A percentile compares a stretch with the other conserved stretches of the same genome.
Conservation (phyloP, 2,113 vertebrate species). For the Myotis davidii region DNA sequence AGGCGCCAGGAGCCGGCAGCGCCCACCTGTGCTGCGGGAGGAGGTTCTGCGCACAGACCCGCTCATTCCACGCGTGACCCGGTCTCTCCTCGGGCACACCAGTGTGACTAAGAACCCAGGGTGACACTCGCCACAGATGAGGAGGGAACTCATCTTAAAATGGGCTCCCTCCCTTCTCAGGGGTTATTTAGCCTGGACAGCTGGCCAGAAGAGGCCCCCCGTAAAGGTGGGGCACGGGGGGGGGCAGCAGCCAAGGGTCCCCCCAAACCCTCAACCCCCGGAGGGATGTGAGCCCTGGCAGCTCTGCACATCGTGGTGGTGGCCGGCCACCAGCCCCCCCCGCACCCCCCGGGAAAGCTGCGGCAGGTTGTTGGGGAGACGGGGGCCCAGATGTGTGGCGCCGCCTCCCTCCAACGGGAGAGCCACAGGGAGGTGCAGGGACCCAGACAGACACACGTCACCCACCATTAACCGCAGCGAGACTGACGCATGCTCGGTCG, state of each 20-base stretch:
- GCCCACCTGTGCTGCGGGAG: not conserved
- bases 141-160: not conserved
- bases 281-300: not conserved
- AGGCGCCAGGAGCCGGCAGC: not conserved
- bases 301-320: not conserved
- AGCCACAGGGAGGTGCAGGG: constrained; percentile 58
- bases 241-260: not conserved
- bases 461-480: constrained; percentile 59
- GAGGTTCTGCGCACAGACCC: not conserved
- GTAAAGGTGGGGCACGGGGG: not conserved
- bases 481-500: constrained; percentile 50
- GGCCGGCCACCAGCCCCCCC: not conserved
- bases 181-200: not conserved
- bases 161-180: not conserved
- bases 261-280: not conserved
- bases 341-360: constrained; percentile 44
- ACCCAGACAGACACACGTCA: constrained; percentile 52
- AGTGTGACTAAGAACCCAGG: not conserved
- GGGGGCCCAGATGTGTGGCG: constrained; percentile 63
- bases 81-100: not conserved
- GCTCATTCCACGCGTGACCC: not conserved
- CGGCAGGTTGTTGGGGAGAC: constrained; percentile 50
- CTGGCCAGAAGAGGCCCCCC: not conserved
- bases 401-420: constrained; percentile 69
- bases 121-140: not conserved